Conservation (phyloP, 2,888 invertebrate species). For the Poecilus cupreus region DNA sequence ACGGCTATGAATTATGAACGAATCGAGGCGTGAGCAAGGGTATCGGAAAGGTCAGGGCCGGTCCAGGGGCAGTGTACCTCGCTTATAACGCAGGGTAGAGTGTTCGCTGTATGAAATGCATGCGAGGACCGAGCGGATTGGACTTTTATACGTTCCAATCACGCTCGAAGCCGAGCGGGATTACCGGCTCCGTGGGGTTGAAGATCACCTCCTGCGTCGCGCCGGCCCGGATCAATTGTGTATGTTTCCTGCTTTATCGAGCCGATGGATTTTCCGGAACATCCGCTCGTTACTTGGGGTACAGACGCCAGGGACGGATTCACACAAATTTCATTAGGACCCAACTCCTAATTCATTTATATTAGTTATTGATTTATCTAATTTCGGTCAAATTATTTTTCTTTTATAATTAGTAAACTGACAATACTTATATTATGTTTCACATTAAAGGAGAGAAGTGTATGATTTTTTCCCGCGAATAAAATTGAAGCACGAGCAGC, state of each 20-base stretch:
- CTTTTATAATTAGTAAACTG: no score
- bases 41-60: background rate
- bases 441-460: no score
- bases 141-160: slow-evolving; percentile 68
- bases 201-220: slow-evolving; percentile 62
- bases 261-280: slow-evolving; percentile 64
- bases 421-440: no score
- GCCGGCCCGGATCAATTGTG: slow-evolving; percentile 65
- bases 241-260: slow-evolving; percentile 64
- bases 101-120: slow-evolving; percentile 61
- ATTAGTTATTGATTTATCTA: no score
- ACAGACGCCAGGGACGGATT: background rate
- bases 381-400: no score
- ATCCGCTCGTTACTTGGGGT: slow-evolving; percentile 55
- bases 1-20: no score
- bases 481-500: no score
- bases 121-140: slow-evolving; percentile 64
- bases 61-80: background rate
- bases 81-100: background rate
- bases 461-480: no score
- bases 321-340: background rate
- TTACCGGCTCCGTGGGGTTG: slow-evolving; percentile 61
- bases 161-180: slow-evolving; percentile 66
- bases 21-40: no score
- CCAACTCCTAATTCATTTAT: no score